phyloP scores from a whole-genome alignment of 2,797 vertebrate species.

The Natrix natrix region DNA sequence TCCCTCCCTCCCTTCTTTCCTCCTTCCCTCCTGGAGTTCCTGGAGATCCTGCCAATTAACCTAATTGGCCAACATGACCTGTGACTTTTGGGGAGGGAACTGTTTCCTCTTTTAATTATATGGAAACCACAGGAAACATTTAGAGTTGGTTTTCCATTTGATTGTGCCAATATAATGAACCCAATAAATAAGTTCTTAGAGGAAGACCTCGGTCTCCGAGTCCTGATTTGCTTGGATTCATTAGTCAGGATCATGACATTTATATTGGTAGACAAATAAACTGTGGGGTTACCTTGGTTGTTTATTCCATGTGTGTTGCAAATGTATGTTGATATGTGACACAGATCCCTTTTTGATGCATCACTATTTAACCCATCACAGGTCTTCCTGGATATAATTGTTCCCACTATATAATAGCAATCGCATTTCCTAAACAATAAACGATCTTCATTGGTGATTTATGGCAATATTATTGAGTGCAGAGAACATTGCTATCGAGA shows the following conservation, averaged over 20 bases:
- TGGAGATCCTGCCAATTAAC: not conserved
- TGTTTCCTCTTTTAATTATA: not conserved
- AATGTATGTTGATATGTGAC: not conserved
- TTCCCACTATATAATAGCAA: constrained; percentile 15
- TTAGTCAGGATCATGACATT: not conserved
- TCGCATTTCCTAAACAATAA: constrained; percentile 25
- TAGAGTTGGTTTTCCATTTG: not conserved
- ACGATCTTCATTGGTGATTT: constrained; percentile 9
- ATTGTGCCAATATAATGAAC: not conserved
- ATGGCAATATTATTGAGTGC: constrained; percentile 15
- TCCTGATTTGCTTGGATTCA: not conserved
- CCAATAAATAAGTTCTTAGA: not conserved
- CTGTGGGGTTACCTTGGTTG: not conserved
- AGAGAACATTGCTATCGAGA: constrained; percentile 22
- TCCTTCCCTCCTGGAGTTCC: not conserved
- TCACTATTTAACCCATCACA: constrained; percentile 5
- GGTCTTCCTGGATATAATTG: constrained; percentile 15
- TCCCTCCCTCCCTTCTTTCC: too few species aligned
- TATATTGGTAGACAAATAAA: not conserved
- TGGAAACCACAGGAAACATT: not conserved
- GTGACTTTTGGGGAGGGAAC: not conserved
- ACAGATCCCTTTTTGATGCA: not conserved
- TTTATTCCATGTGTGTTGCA: not conserved
- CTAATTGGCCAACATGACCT: not conserved
- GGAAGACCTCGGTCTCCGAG: not conserved